Conservation (phyloP, 2,888 invertebrate species). For the Zeuzera pyrina region DNA sequence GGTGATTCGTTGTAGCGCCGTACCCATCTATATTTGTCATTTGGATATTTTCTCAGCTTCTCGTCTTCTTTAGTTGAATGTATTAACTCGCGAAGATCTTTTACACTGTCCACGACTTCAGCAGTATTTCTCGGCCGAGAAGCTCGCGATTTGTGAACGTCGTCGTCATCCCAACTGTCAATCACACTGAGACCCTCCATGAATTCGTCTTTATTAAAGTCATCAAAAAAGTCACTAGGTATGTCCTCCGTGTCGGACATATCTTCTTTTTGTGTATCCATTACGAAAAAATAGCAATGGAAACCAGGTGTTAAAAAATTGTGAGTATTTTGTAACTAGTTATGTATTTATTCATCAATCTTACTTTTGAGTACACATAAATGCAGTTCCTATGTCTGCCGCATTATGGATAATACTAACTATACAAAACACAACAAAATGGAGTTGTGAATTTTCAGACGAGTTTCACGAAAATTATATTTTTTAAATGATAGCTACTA, state of each 20-base stretch:
- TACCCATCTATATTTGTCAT: background rate
- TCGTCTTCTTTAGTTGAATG: constrained; percentile 5
- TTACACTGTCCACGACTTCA: constrained; percentile 32
- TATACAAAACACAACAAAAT: too few relatives aligned
- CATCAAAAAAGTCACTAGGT: constrained; percentile 65
- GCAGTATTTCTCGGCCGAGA: constrained; percentile 23
- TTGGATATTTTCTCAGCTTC: too few relatives aligned
- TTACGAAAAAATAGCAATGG: constrained; percentile 5
- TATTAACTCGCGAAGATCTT: constrained; percentile 45
- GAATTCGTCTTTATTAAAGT: constrained; percentile 58
- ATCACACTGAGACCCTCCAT: constrained; percentile 62
- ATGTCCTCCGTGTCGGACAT: constrained; percentile 47
- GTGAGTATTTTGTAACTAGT: too few relatives aligned
- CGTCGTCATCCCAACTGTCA: constrained; percentile 54
- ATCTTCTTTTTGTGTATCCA: background rate
- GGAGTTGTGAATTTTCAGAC: too few relatives aligned
- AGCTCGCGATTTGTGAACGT: constrained; percentile 17
- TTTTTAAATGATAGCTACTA: too few relatives aligned
- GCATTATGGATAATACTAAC: too few relatives aligned
- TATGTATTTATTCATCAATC: too few relatives aligned
- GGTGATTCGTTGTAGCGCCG: background rate
- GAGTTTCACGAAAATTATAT: too few relatives aligned
- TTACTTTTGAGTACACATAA: constrained; percentile 7
- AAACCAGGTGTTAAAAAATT: constrained; percentile 7
- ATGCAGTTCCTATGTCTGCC: too few relatives aligned